Evolutionary conservation across 2,888 invertebrate genomes (phyloP).

Genomic region (Rhamphomyia laevipes): DNA sequence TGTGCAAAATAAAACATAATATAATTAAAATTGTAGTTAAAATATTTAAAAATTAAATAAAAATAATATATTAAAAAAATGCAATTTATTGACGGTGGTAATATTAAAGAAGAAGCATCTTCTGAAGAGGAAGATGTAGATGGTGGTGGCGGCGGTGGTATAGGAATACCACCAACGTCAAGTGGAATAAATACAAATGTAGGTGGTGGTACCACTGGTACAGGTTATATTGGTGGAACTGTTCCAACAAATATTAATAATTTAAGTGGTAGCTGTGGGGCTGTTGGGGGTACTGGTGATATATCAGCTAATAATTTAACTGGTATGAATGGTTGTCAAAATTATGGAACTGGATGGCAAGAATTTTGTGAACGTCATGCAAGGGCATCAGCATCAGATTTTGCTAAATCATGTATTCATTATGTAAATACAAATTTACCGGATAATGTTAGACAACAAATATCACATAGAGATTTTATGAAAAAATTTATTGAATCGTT

Average conservation of each 20-base stretch:
- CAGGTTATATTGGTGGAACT: neutral
- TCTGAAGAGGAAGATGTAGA: neutral
- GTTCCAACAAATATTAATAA: neutral
- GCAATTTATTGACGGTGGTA: too few relatives aligned
- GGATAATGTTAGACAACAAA: conserved; percentile 50
- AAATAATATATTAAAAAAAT: too few relatives aligned
- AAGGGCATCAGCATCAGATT: conserved; percentile 71
- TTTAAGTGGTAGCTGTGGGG: conserved; percentile 12
- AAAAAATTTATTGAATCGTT: conserved; percentile 76
- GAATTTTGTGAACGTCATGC: conserved; percentile 84
- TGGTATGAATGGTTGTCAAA: conserved; percentile 40
- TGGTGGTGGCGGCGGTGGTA: neutral
- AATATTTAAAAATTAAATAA: too few relatives aligned
- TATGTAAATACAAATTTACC: conserved; percentile 60
- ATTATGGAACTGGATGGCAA: conserved; percentile 60
- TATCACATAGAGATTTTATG: conserved; percentile 67
- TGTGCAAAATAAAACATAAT: too few relatives aligned
- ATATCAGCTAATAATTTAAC: neutral
- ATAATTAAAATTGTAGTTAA: too few relatives aligned
- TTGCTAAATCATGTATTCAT: conserved; percentile 74
- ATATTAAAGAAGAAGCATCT: too few relatives aligned
- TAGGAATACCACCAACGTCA: too few relatives aligned
- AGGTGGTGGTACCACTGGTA: neutral
- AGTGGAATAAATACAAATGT: too few relatives aligned
- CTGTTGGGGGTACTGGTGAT: conserved; percentile 17